phyloP scores from a whole-genome alignment of 2,888 invertebrate species.

The Drosophila barbarae region DNA sequence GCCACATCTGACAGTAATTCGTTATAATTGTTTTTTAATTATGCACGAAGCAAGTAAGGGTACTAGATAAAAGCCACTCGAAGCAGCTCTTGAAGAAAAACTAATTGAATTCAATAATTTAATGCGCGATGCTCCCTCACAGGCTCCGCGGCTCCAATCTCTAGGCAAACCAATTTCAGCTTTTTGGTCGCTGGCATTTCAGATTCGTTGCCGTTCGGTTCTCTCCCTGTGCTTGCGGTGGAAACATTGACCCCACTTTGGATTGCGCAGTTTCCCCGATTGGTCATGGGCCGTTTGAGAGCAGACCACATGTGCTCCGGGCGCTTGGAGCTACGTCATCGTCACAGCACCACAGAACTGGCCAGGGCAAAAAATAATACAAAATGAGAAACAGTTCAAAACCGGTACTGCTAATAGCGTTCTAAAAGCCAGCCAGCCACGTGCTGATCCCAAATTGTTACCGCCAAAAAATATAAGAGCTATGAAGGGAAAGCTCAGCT shows the following conservation, averaged over 20 bases:
- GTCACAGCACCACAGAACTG: slow-evolving; percentile 22
- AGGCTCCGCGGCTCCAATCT: slow-evolving; percentile 6
- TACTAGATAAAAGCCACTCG: slow-evolving; percentile 38
- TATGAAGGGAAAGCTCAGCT: slow-evolving; percentile 19
- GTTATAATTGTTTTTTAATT: slow-evolving; percentile 63
- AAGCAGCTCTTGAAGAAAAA: slow-evolving; percentile 42
- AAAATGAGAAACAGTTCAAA: slow-evolving; percentile 25
- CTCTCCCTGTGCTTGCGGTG: slow-evolving; percentile 5
- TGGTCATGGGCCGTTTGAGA: slow-evolving; percentile 64
- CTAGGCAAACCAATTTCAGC: slow-evolving; percentile 13
- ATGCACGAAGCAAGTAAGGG: slow-evolving; percentile 40
- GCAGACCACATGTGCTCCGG: slow-evolving; percentile 49
- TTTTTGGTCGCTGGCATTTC: slow-evolving; percentile 22
- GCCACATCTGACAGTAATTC: slow-evolving; percentile 37
- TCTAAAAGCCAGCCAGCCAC: slow-evolving; percentile 46
- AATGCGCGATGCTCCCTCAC: slow-evolving; percentile 48
- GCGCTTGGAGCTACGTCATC: slow-evolving; percentile 59
- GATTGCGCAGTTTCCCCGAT: slow-evolving; percentile 56
- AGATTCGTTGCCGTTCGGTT: slow-evolving; percentile 12
- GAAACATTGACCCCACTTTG: slow-evolving; percentile 57
- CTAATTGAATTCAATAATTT: slow-evolving; percentile 59
- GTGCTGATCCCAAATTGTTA: slow-evolving; percentile 52
- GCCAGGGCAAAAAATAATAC: slow-evolving; percentile 5
- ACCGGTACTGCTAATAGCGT: slow-evolving; percentile 49
- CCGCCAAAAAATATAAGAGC: slow-evolving; percentile 61